These are phyloP conservation scores for Brachyptera risi DNA, from an alignment of 2,888 invertebrate species.

Conservation along the genomic window DNA sequence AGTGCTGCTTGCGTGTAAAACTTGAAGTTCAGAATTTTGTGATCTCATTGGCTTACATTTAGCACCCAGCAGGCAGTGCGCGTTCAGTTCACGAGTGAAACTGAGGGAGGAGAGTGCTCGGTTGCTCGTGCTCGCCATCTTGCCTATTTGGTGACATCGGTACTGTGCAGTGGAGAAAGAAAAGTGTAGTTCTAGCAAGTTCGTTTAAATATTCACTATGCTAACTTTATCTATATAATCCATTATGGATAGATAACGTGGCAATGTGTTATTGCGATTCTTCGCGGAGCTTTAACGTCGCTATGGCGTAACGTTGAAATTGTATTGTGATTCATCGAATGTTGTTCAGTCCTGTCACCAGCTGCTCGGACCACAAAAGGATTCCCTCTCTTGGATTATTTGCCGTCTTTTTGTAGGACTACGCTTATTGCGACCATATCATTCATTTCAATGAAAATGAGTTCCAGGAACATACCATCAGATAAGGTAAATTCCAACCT, in stretches of 20 bases:
- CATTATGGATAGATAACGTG: constrained; percentile 32
- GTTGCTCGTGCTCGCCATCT: constrained; percentile 32
- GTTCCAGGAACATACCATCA: constrained; percentile 76
- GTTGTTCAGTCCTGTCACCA: constrained; percentile 34
- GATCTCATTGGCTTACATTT: neutral
- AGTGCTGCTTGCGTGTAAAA: too few species aligned
- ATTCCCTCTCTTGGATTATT: constrained; percentile 32
- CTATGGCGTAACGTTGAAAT: constrained; percentile 33
- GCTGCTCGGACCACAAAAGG: constrained; percentile 33
- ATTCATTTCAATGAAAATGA: constrained; percentile 48
- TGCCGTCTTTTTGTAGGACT: constrained; percentile 23
- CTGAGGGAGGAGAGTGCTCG: constrained; percentile 1
- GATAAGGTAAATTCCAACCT: constrained; percentile 62
- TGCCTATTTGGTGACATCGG: constrained; percentile 30
- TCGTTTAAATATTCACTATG: constrained; percentile 23
- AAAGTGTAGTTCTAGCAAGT: constrained; percentile 18
- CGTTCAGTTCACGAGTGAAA: constrained; percentile 3
- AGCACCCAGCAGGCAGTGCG: constrained; percentile 7
- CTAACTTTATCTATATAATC: constrained; percentile 23
- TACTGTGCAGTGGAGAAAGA: constrained; percentile 11
- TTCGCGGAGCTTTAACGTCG: constrained; percentile 26
- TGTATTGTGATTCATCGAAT: constrained; percentile 31
- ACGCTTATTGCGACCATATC: neutral
- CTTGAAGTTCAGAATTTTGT: too few species aligned
- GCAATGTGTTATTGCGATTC: constrained; percentile 26